These are phyloP conservation scores for Platycnemis pennipes DNA, from an alignment of 2,888 invertebrate genomes.

Conservation along the genomic window DNA sequence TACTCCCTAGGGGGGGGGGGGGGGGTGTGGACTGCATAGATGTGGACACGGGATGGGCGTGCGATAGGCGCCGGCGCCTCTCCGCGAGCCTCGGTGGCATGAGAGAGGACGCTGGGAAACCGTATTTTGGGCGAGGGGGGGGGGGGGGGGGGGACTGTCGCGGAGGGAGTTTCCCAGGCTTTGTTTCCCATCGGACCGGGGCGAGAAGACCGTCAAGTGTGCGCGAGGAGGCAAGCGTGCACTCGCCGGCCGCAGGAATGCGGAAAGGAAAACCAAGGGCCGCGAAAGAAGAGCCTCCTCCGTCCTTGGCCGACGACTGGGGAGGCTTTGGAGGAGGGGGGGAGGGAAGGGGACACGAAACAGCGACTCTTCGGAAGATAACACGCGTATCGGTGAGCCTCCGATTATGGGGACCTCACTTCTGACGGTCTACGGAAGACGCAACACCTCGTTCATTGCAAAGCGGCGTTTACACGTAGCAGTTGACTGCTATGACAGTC, in stretches of 20 bases:
- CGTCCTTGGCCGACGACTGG: neutral
- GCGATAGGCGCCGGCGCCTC: too few species aligned
- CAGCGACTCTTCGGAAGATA: neutral
- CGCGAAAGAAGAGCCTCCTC: too few species aligned
- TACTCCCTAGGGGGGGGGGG: too few species aligned
- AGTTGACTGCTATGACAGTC: too few species aligned
- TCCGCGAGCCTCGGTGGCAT: too few species aligned
- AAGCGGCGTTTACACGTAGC: too few species aligned
- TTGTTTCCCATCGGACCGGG: neutral
- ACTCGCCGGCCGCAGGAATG: conserved; percentile 50
- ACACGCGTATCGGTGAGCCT: neutral
- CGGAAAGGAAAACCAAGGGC: conserved; percentile 47
- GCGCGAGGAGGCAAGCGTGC: neutral
- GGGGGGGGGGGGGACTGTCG: neutral
- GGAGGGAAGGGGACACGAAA: neutral
- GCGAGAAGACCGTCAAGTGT: conserved; percentile 49
- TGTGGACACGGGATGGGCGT: too few species aligned
- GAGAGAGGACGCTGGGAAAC: neutral
- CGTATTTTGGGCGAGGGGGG: neutral
- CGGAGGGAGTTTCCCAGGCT: neutral
- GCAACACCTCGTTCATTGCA: too few species aligned
- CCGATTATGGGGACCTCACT: too few species aligned
- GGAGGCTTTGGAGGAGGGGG: neutral
- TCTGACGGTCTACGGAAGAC: too few species aligned
- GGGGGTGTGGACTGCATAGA: too few species aligned